Evolutionary conservation across 1,140 invertebrate genomes (phyloP), one percentile per base, ranked within the genome.

Genomic region (Musca domestica): DNA sequence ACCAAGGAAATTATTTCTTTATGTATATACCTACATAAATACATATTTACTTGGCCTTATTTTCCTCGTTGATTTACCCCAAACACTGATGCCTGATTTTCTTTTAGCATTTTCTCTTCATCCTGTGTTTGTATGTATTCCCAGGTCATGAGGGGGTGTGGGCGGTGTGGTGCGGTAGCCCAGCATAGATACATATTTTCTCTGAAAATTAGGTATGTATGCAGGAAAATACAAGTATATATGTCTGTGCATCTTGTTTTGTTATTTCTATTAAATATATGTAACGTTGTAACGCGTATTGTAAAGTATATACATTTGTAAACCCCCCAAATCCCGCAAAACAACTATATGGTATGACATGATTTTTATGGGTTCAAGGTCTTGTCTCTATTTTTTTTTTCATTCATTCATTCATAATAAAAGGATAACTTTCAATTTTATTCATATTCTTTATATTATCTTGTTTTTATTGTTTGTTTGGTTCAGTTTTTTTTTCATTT

Each of bases 351-450:
- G 14, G 41, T 61, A 34, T 61, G 25, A 61, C 27, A 61, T 61
- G 27, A 61, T 41, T 61, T n/a, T 56, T 61, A 34, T 61, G 56
- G 27, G 56, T 61, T 61, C 56, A 61, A 61, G 56, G 56, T 61
- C 56, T 61, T n/a, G n/a, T n/a, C 27, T 30, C 3, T 30, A 9
- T 30, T 30, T 41, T 41, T 41, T 41, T 41, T 5, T 12, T 41
- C n/a, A n/a, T n/a, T n/a, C n/a, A n/a, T n/a, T n/a, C n/a, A n/a
- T n/a, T n/a, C 34, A 41, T 41, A 41, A 41, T 30, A 41, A 41
- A 61, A 61, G 56, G 56, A 61, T 61, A 61, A 61, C 56, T 61
- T 61, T 61, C 56, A 41, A 61, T 61, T 61, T 41, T 41, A 17
- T 41, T 61, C 19, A 61, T 34, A 34, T 61, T 41, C 23, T 30